Evolutionary conservation across 1,140 invertebrate genomes (phyloP), one percentile per base, ranked within the genome.

Genomic region (Aphidius gifuensis): DNA sequence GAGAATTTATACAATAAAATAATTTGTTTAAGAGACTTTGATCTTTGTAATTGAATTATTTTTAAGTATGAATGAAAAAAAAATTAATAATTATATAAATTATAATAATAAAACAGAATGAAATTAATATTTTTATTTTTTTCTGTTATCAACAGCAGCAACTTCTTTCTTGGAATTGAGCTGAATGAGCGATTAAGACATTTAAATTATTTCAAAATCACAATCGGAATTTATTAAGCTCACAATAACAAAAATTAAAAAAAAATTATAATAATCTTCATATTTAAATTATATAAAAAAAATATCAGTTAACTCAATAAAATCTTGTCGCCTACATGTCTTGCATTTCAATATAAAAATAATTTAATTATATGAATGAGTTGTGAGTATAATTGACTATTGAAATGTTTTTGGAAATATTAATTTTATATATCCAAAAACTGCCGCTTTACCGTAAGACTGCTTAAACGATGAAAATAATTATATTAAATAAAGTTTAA

Each of bases 391-490:
- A 32, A 32, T 32, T 32, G 23, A 32, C 23, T 32, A 32, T 32
- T 32, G 4, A 32, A 32, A 32, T 32, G 23, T 32, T 7, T 45
- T 57, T 39, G 45, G 23, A 53, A 6, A 50, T 55, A 23, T 23
- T 3, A 55, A 38, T 58, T 44, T 56, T 57, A 64, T 65, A 69
- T 72, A 66, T 66, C 61, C 64, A 68, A 68, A 65, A 65, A 59
- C 71, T 73, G 71, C 68, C 68, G 68, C 68, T 70, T 71, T 51
- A 62, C 23, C 48, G 64, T 67, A 75, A 76, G 74, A 76, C 74
- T 76, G 74, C 73, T 75, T 76, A 71, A 73, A 70, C 67, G 38
- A 69, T 55, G 72, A 55, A 66, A 66, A 65, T 54, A 66, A 53
- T 21, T 61, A 61, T 55, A 62, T 8, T 5, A 49, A 53, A 16